phyloP scores from a whole-genome alignment of 2,797 vertebrate species.

The Anas bahamensis region DNA sequence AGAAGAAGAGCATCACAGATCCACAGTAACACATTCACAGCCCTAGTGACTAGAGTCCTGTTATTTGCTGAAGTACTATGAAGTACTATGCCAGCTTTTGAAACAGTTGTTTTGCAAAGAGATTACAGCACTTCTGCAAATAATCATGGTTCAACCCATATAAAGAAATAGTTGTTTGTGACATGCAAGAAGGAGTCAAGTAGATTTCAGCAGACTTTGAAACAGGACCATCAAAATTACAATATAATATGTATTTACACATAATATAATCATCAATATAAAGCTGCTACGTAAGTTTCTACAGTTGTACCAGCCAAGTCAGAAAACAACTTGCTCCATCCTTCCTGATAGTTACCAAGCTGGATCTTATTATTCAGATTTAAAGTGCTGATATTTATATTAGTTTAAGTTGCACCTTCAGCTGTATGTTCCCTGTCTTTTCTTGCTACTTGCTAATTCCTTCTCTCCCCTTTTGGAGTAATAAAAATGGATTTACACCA shows the following conservation, averaged over 20 bases:
- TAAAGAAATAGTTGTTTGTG: slow-evolving; percentile 35
- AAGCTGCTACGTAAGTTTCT: background rate
- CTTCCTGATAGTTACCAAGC: background rate
- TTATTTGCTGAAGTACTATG: background rate
- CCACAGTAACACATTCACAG: background rate
- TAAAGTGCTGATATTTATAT: background rate
- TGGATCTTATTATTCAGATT: background rate
- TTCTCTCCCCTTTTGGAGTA: background rate
- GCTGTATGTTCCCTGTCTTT: background rate
- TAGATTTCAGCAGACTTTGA: background rate
- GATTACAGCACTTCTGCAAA: background rate
- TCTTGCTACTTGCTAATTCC: background rate
- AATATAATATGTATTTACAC: background rate
- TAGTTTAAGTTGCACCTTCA: background rate
- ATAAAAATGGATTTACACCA: background rate
- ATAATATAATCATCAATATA: background rate
- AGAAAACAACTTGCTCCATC: background rate
- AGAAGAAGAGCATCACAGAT: background rate
- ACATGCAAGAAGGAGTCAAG: background rate
- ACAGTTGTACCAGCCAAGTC: background rate
- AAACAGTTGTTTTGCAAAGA: slow-evolving; percentile 25
- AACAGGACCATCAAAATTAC: background rate
- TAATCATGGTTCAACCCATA: slow-evolving; percentile 52
- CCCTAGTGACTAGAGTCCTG: background rate
- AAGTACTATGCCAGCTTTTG: background rate